phyloP scores from a whole-genome alignment of 2,888 invertebrate genomes.

The Sussaba pulchella region DNA sequence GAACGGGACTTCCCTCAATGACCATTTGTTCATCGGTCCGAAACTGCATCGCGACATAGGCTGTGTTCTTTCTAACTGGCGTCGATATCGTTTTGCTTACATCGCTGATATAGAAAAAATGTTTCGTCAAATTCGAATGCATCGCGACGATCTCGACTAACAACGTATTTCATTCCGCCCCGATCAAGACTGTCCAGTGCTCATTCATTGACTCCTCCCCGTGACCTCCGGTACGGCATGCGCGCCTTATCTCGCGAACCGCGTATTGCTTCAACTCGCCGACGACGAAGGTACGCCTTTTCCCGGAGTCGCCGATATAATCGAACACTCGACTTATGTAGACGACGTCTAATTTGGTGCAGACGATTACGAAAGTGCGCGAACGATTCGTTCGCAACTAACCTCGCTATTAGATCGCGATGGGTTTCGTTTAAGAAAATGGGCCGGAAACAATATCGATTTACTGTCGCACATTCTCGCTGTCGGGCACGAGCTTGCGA shows the following conservation, averaged over 20 bases:
- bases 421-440: conserved; percentile 43
- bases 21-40: conserved; percentile 54
- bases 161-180: conserved; percentile 72
- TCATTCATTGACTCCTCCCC: conserved; percentile 59
- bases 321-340: conserved; percentile 70
- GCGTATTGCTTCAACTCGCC: conserved; percentile 70
- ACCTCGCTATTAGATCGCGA: conserved; percentile 27
- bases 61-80: conserved; percentile 38
- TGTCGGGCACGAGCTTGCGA: conserved; percentile 7
- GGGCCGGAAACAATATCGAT: conserved; percentile 28
- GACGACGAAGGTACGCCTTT: conserved; percentile 20
- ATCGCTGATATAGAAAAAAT: conserved; percentile 57
- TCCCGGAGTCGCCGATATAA: conserved; percentile 63
- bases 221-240: conserved; percentile 71
- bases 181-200: conserved; percentile 25
- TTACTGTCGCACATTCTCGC: conserved; percentile 22
- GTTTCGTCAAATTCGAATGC: conserved; percentile 49
- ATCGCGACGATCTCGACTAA: conserved; percentile 59
- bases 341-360: conserved; percentile 56
- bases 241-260: conserved; percentile 43
- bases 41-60: conserved; percentile 49
- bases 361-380: conserved; percentile 21
- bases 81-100: conserved; percentile 40
- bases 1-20: conserved; percentile 55
- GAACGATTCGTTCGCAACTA: conserved; percentile 32